Evolutionary conservation across 2,888 invertebrate genomes (phyloP), one percentile per base, ranked within the genome.

Genomic region (Trichopria drosophilae): DNA sequence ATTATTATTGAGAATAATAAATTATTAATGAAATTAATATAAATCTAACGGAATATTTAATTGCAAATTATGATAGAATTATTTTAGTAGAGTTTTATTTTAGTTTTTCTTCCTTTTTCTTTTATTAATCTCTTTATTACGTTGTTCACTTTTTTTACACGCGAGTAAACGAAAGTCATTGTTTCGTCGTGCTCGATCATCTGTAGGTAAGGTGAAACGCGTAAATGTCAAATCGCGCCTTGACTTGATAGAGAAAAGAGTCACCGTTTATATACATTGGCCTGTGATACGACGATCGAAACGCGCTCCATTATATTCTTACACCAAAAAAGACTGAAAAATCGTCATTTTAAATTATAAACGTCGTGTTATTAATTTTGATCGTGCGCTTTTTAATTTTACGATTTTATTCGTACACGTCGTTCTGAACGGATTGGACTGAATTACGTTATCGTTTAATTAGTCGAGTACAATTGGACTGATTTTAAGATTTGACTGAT

Each of bases 11-110:
- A 71, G 63, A 73, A 71, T 74, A 75, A 75, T 75, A 74, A 75
- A 75, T 75, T 75, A 74, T 73, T 74, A 72, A 70, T 72, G 69
- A 74, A 75, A 74, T 73, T 73, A 74, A 74, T 75, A 73, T 74
- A 73, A 73, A 74, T 70, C 69, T 68, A 73, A 62, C 68, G 62
- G 68, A 71, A 72, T 74, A 73, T 74, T 75, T 75, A 73, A 74
- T 70, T 74, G 67, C 67, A 70, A 70, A 71, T 71, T 66, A 63
- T 55, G 55, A 57, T 63, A 53, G 54, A 64, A 55, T 49, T 72
- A 72, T 72, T 69, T 69, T 69, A 69, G 66, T 72, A 73, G 72
- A 73, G 67, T 68, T 72, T 60, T 57, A 50, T 57, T 43, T 59
- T 34, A 57, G 32, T 60, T 57, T 47, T 55, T 44, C 45, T 51